Percentiles rank a stretch among this genome's conserved stretches.
These are phyloP conservation scores for Albula goreensis DNA, from an alignment of 2,113 vertebrate genomes.

Conservation along the genomic window DNA sequence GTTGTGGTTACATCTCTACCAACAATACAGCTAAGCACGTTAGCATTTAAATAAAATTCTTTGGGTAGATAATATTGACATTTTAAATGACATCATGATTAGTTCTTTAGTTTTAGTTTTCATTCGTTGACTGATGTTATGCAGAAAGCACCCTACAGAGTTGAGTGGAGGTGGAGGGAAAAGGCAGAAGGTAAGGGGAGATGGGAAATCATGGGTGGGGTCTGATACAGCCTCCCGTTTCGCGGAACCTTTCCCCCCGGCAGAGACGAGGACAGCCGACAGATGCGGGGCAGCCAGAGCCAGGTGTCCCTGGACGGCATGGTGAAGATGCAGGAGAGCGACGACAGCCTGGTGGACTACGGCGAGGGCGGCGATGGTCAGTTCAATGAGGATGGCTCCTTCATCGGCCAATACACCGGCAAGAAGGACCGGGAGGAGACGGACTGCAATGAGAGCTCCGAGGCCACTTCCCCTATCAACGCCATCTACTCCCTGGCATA, in stretches of 20 bases:
- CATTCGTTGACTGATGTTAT: too few species aligned
- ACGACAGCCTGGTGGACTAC: slow-evolving; percentile 96
- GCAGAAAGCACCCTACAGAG: neutral
- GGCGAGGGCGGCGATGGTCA: slow-evolving; percentile 89
- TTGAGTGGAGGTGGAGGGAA: neutral
- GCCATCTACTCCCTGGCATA: slow-evolving; percentile 88
- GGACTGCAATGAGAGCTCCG: slow-evolving; percentile 85
- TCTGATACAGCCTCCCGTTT: neutral
- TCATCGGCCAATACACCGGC: slow-evolving; percentile 96
- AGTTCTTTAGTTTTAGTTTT: too few species aligned
- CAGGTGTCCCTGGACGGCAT: slow-evolving; percentile 86
- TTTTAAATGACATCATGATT: too few species aligned
- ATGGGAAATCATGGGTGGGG: neutral
- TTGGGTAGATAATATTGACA: too few species aligned
- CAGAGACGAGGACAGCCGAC: slow-evolving; percentile 92
- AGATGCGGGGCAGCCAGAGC: slow-evolving; percentile 86
- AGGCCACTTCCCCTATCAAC: slow-evolving; percentile 87
- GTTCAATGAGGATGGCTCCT: slow-evolving; percentile 96
- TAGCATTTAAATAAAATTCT: too few species aligned
- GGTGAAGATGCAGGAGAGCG: slow-evolving; percentile 86
- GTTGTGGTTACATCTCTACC: too few species aligned
- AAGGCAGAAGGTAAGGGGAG: neutral
- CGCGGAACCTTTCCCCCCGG: slow-evolving; percentile 20
- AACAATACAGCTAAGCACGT: too few species aligned
- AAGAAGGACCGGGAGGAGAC: slow-evolving; percentile 90